Base-by-base conservation (phyloP, 2,797 vertebrate species). In the Denticeps clupeoides region DNA sequence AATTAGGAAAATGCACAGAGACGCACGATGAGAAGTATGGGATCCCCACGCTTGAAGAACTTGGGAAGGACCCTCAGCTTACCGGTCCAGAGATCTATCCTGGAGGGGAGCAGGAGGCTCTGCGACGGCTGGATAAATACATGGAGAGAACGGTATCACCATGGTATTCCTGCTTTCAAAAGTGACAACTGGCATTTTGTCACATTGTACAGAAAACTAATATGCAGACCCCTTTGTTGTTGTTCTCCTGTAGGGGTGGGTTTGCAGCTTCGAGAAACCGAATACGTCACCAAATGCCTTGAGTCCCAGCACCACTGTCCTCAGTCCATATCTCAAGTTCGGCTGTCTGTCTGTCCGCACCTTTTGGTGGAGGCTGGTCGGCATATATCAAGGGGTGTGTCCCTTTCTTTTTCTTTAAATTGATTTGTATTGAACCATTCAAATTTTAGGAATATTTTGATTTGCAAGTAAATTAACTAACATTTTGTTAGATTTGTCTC, bases 271-370 rank as follows among this genome's bases (percentile, higher is more conserved):
- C 45, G 72, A 86, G 65, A 88, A 87, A 60, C 85, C 84, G 0
- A 62, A 82, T 42, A 87, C 81, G 0, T 81, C 80, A 21, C 84
- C 85, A 5, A 87, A 80, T 47, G 69, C 82, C 2, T 25, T 86
- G 51, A 79, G 40, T 31, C 83, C 86, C 53, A 87, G 84, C 66
- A 87, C 84, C 55, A 88, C 86, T 0, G 78, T 84, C 4, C 82
- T 87, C 53, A 87, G 85, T 55, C 85, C 83, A 0, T 85, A 87
- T 2, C 2, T 87, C 53, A 72, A 69, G 5, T 72, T 82, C 0
- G 82, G 86, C 16, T 87, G 85, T 57, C 53, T 86, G 44, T 88
- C 83, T 1, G 77, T 64, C 1, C 77, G 81, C 22, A 83, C 77
- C 21, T 87, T 86, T 67, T 87, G 85, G 82, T 85, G 81, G 83